Evolutionary conservation across 2,113 vertebrate species (phyloP).

Genomic region (Oryzias melastigma): DNA sequence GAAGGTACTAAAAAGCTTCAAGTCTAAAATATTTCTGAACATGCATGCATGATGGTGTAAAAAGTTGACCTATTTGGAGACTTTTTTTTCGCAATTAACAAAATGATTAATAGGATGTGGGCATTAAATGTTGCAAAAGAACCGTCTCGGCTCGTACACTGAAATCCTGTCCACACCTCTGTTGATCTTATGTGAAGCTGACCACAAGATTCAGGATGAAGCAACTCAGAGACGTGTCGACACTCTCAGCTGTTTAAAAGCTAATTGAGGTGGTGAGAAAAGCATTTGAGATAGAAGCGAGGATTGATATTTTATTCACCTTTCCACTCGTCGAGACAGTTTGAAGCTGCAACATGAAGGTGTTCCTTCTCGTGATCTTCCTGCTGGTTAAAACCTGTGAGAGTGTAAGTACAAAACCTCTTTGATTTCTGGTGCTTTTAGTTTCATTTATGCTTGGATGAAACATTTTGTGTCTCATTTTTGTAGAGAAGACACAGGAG

Average conservation of each 20-base stretch:
- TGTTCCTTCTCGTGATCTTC: slow-evolving; percentile 45
- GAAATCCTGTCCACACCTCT: slow-evolving; percentile 39
- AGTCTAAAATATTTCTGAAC: background rate
- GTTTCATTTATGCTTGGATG: background rate
- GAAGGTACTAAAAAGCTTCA: background rate
- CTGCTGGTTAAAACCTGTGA: slow-evolving; percentile 22
- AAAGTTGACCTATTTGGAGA: background rate
- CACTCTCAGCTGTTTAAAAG: slow-evolving; percentile 42
- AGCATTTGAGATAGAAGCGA: slow-evolving; percentile 12
- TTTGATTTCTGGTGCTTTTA: background rate
- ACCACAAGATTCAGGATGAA: slow-evolving; percentile 45
- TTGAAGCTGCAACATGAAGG: slow-evolving; percentile 49
- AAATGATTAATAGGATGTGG: slow-evolving; percentile 37
- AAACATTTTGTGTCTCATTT: background rate
- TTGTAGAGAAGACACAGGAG: slow-evolving; percentile 36
- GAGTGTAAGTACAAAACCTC: slow-evolving; percentile 56
- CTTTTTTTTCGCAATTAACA: background rate
- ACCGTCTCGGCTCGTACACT: slow-evolving; percentile 8
- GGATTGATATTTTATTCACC: slow-evolving; percentile 16
- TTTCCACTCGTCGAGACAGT: background rate
- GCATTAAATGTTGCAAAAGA: slow-evolving; percentile 18
- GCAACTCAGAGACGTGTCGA: slow-evolving; percentile 39
- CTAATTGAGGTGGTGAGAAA: slow-evolving; percentile 41
- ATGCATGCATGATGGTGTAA: background rate
- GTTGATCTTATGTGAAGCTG: slow-evolving; percentile 29